Conservation (phyloP, 2,797 vertebrate species). For the Salarias fasciatus region DNA sequence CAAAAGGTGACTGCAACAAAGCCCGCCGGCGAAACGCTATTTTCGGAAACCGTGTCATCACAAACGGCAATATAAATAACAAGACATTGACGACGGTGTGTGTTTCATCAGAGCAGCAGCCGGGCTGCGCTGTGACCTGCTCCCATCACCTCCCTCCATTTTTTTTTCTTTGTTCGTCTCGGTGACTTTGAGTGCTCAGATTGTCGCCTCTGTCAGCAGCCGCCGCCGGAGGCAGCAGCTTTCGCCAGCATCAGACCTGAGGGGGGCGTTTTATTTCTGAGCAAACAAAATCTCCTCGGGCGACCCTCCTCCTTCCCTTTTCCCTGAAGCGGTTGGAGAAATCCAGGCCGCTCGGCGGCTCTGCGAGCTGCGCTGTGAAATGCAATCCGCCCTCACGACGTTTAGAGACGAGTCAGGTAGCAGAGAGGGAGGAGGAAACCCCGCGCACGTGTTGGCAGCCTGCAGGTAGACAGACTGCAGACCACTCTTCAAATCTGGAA, state of each 20-base stretch:
- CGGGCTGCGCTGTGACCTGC: neutral
- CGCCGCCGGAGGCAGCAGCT: conserved; percentile 10
- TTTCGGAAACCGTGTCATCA: neutral
- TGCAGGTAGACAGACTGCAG: no score
- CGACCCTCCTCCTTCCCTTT: no score
- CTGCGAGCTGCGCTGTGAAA: neutral
- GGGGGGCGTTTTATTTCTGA: conserved; percentile 1
- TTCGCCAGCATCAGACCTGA: conserved; percentile 6
- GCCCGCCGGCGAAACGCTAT: conserved; percentile 5
- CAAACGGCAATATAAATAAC: neutral
- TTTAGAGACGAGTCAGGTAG: no score
- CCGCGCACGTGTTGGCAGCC: no score
- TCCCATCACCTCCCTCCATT: neutral
- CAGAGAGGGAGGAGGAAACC: no score
- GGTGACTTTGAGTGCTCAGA: conserved; percentile 12
- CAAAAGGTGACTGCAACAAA: conserved; percentile 9
- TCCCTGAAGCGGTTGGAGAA: no score
- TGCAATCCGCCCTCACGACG: no score
- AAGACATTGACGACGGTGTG: neutral
- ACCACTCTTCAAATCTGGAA: no score
- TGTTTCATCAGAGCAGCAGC: conserved; percentile 4
- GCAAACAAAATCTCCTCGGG: neutral
- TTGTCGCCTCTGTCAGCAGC: neutral
- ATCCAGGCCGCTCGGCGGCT: neutral
- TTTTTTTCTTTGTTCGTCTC: neutral